Evolutionary conservation across 2,888 invertebrate species (phyloP), one percentile per base, ranked within the genome.

Genomic region (Cephus runcator): DNA sequence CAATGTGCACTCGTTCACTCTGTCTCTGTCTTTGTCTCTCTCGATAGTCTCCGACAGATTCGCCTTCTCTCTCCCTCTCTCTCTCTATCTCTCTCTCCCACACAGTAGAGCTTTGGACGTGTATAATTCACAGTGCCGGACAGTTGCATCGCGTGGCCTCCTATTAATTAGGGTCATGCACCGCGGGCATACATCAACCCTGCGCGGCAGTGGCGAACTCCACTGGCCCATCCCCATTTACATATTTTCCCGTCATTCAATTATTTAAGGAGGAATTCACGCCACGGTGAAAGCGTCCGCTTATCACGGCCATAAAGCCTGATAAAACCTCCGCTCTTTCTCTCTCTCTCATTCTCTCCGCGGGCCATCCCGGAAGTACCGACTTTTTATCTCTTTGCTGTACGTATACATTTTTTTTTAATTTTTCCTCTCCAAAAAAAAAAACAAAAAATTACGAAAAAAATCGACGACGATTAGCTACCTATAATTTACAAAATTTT

Each of bases 111-210:
- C 56, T 56, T 56, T 2, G 69, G 56, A 35, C 79, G 73, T 83
- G 84, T 86, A 89, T 91, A 89, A 90, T 90, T 89, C 87, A 90
- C 86, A 83, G 80, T 81, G 82, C 80, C 83, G 82, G 90, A 90
- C 90, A 90, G 90, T 91, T 89, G 90, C 90, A 90, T 90, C 87
- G 89, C 90, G 87, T 89, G 87, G 89, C 85, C 87, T 90, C 88
- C 90, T 90, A 90, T 90, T 91, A 91, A 91, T 91, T 91, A 91
- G 89, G 90, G 90, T 91, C 90, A 88, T 90, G 90, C 89, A 90
- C 89, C 87, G 85, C 84, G 87, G 83, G 83, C 89, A 88, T 90
- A 89, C 88, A 90, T 91, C 90, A 91, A 85, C 82, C 82, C 86
- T 83, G 83, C 81, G 83, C 82, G 84, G 84, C 81, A 82, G 83